Evolutionary conservation across 2,888 invertebrate genomes (phyloP), one percentile per base, ranked within the genome.

Genomic region (Tanytarsus gracilentus): DNA sequence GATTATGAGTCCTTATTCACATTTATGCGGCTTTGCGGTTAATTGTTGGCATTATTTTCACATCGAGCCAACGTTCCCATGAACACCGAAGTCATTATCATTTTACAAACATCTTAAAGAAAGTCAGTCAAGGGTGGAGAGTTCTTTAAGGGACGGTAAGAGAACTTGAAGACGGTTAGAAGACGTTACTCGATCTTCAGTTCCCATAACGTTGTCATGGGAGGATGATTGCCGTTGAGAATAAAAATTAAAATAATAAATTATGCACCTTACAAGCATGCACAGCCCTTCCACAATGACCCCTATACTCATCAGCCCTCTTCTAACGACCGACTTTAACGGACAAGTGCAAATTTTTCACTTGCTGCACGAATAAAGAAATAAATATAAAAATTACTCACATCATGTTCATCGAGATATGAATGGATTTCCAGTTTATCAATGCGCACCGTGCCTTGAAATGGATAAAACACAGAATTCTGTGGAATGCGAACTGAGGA

Each of bases 401-500:
- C 93, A 75, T 93, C 92, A 73, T 88, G 86, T 68, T 88, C 87
- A 25, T 88, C 84, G 50, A 91, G 79, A 67, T 85, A 84, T 52
- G 87, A 85, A 71, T 88, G 88, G 29, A 90, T 85, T 68, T 93
- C 90, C 62, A 94, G 81, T 71, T 89, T 92, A 75, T 93, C 93
- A 66, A 91, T 84, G 67, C 91, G 82, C 66, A 93, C 87, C 27
- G 92, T 92, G 61, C 94, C 95, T 75, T 94, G 91, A 73, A 93
- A 93, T 8, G 94, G 93, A 73, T 90, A 88, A 71, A 93, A 84
- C 61, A 89, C 76, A 1, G 87, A 81, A 53, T 93, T 93, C 69
- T 87, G 81, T n/a, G 85, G 82, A 61, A 95, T 83, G 64, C 84
- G 80, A 56, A 82, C 81, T 64, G 90, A 92, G 63, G 86, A 85